A percentile compares a stretch with the other conserved stretches of the same genome.
phyloP scores from a whole-genome alignment of 1,140 invertebrate genomes.

The Calycopis cecrops region DNA sequence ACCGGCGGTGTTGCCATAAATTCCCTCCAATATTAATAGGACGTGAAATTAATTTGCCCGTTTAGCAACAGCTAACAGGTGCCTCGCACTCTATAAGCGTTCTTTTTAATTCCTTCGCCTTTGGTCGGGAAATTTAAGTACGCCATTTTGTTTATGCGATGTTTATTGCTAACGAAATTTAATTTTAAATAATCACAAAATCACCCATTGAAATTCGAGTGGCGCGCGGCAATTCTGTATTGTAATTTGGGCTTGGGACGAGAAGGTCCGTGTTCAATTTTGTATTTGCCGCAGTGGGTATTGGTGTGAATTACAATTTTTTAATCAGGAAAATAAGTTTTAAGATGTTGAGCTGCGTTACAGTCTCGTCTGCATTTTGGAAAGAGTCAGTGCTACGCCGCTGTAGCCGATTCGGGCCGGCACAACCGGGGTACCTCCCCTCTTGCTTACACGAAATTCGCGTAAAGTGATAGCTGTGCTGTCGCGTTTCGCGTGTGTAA shows the following conservation, averaged over 20 bases:
- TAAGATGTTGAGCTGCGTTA: too few species aligned
- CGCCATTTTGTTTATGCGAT: not conserved
- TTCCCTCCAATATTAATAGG: conserved; percentile 13
- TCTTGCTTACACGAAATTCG: too few species aligned
- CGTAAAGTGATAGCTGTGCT: too few species aligned
- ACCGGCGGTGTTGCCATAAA: not conserved
- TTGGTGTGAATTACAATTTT: too few species aligned
- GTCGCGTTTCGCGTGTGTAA: too few species aligned
- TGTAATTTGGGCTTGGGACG: not conserved
- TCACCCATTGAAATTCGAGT: not conserved
- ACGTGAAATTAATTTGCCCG: conserved; percentile 29
- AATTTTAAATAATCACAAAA: conserved; percentile 6
- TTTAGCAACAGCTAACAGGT: conserved; percentile 23
- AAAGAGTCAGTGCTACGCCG: too few species aligned
- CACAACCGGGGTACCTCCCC: too few species aligned
- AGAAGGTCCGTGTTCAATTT: too few species aligned
- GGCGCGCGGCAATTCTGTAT: not conserved
- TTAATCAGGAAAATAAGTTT: too few species aligned
- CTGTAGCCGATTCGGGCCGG: too few species aligned
- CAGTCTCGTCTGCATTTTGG: too few species aligned
- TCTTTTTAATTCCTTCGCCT: conserved; percentile 16
- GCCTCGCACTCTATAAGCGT: conserved; percentile 15
- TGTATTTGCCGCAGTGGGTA: too few species aligned
- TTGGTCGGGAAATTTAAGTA: not conserved
- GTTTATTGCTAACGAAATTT: not conserved